Conservation (phyloP, 2,888 invertebrate species). For the Sepioteuthis lessoniana region DNA sequence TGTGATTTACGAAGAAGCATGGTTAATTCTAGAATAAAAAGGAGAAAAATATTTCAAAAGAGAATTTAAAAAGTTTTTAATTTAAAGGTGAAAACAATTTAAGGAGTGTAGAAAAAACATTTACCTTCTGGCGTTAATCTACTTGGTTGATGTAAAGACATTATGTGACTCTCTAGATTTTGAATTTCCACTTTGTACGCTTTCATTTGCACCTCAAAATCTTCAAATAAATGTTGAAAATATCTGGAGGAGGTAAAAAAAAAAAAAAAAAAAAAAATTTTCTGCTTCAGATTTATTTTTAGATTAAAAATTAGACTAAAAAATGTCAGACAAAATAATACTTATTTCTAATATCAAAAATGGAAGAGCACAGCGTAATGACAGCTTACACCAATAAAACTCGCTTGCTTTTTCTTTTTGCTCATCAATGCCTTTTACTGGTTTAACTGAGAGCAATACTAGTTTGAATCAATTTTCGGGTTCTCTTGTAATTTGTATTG, state of each 20-base stretch:
- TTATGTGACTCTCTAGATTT: conserved; percentile 83
- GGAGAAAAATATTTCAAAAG: not conserved
- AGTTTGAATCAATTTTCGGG: too few species aligned
- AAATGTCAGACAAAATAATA: too few species aligned
- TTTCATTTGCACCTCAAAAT: conserved; percentile 83
- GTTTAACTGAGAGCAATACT: too few species aligned
- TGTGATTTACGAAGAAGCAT: conserved; percentile 87
- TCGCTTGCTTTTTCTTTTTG: too few species aligned
- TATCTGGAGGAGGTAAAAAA: conserved; percentile 70
- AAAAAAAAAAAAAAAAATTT: not conserved
- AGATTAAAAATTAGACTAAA: too few species aligned
- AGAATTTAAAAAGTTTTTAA: too few species aligned
- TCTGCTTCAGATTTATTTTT: too few species aligned
- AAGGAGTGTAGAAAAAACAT: not conserved
- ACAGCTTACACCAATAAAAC: too few species aligned
- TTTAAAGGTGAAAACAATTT: not conserved
- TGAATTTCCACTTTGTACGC: conserved; percentile 83
- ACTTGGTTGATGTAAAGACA: conserved; percentile 81
- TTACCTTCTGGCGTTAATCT: conserved; percentile 82
- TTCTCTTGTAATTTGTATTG: too few species aligned
- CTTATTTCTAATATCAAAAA: too few species aligned
- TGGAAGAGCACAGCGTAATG: too few species aligned
- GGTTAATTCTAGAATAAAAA: conserved; percentile 81
- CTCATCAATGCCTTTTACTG: too few species aligned
- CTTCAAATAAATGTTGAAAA: conserved; percentile 82